Evolutionary conservation across 23 tunicate genomes (phyloP).

Genomic region (Clavelina lepadiformis): DNA sequence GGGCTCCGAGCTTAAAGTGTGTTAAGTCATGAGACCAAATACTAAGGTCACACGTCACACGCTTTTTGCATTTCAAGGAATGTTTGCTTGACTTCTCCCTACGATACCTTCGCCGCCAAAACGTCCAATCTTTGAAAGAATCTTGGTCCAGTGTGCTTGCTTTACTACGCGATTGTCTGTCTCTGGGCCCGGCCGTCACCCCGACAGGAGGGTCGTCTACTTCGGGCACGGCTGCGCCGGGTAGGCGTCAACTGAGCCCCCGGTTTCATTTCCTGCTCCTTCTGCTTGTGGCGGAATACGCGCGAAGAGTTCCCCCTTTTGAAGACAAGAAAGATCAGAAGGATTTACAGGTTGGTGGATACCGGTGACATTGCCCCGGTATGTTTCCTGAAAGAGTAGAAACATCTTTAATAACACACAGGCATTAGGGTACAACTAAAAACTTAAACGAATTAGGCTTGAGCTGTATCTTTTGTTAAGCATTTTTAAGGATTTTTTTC

Average conservation of each 20-base stretch:
- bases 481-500: neutral
- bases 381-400: too few relatives aligned
- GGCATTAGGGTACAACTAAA: too few relatives aligned
- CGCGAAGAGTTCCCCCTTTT: constrained; percentile 29
- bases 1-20: too few relatives aligned
- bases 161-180: constrained; percentile 43
- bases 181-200: constrained; percentile 23
- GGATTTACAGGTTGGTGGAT: constrained; percentile 88
- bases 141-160: constrained; percentile 42
- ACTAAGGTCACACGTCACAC: too few relatives aligned
- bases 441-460: too few relatives aligned
- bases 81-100: constrained; percentile 32
- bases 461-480: too few relatives aligned
- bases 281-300: constrained; percentile 59
- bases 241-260: constrained; percentile 15
- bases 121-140: constrained; percentile 22
- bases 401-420: too few relatives aligned
- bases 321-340: constrained; percentile 73
- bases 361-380: too few relatives aligned
- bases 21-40: too few relatives aligned
- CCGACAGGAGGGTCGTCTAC: neutral
- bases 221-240: constrained; percentile 2
- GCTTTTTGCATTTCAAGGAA: constrained; percentile 15
- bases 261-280: constrained; percentile 55
- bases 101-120: constrained; percentile 42